phyloP scores from a whole-genome alignment of 2,888 invertebrate species.

The Trachelus stipa region DNA sequence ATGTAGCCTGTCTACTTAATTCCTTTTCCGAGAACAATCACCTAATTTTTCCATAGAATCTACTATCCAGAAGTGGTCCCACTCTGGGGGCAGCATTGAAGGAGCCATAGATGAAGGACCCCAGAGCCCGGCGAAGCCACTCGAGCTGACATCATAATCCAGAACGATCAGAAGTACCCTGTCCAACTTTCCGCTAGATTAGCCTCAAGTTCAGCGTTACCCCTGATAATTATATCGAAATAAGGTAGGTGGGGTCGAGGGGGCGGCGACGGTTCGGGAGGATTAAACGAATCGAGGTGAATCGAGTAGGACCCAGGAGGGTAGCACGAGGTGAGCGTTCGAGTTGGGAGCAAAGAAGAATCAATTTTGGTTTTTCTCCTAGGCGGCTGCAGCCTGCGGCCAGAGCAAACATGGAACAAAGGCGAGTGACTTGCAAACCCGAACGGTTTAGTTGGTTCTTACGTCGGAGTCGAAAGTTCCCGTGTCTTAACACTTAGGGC shows the following conservation, averaged over 20 bases:
- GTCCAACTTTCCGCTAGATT: not conserved
- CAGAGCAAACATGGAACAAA: constrained; percentile 58
- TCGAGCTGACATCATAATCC: not conserved
- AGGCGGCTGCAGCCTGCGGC: constrained; percentile 32
- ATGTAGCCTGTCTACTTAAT: not conserved
- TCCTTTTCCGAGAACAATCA: not conserved
- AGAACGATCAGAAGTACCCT: not conserved
- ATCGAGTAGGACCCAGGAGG: not conserved
- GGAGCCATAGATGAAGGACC: not conserved
- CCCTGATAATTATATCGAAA: not conserved
- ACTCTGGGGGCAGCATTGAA: not conserved
- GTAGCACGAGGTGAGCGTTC: constrained; percentile 12
- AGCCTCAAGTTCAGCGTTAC: not conserved
- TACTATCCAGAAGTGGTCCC: not conserved
- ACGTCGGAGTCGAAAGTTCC: constrained; percentile 2
- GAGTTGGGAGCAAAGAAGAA: constrained; percentile 47
- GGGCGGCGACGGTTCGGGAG: not conserved
- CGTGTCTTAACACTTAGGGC: constrained; percentile 20
- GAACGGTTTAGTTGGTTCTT: constrained; percentile 14
- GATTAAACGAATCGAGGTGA: not conserved
- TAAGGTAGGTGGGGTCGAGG: not conserved
- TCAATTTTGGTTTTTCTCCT: constrained; percentile 60
- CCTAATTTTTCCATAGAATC: not conserved
- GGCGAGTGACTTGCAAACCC: constrained; percentile 56
- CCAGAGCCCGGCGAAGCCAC: not conserved